Percentiles rank a stretch among this genome's conserved stretches.
Evolutionary conservation across 2,888 invertebrate genomes (phyloP).

Genomic region (Zaprionus obscuricornis): DNA sequence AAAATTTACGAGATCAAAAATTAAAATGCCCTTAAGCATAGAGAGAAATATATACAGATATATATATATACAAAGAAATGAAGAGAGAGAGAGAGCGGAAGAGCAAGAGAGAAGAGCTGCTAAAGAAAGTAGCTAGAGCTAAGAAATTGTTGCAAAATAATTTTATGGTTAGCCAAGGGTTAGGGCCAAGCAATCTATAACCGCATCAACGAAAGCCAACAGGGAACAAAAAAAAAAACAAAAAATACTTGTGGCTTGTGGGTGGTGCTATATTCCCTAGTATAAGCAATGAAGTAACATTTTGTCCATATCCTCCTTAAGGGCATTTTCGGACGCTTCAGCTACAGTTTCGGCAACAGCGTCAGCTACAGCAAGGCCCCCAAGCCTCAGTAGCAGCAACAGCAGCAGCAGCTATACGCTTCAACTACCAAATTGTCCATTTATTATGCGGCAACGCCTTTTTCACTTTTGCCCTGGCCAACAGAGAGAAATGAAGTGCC

Average conservation of each 20-base stretch:
- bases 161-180: slow-evolving; percentile 71
- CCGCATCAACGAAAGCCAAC: slow-evolving; percentile 54
- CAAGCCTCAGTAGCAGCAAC: too few species aligned
- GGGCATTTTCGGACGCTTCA: slow-evolving; percentile 63
- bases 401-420: too few species aligned
- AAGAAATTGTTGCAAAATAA: slow-evolving; percentile 78
- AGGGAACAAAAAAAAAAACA: slow-evolving; percentile 12
- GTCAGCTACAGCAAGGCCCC: too few species aligned
- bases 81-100: background rate
- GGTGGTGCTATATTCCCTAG: slow-evolving; percentile 35
- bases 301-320: slow-evolving; percentile 69
- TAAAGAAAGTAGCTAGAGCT: slow-evolving; percentile 47
- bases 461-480: slow-evolving; percentile 70
- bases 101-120: slow-evolving; percentile 1
- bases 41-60: too few species aligned
- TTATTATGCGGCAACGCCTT: slow-evolving; percentile 81
- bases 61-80: too few species aligned
- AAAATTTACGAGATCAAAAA: slow-evolving; percentile 80
- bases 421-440: slow-evolving; percentile 80
- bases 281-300: slow-evolving; percentile 34
- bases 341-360: too few species aligned
- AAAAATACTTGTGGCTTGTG: slow-evolving; percentile 8
- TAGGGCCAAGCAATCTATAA: slow-evolving; percentile 71
- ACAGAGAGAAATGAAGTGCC: slow-evolving; percentile 72
- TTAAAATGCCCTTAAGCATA: slow-evolving; percentile 70